Base-by-base conservation (phyloP, 2,797 vertebrate genomes). In the Fistularia commersonii region DNA sequence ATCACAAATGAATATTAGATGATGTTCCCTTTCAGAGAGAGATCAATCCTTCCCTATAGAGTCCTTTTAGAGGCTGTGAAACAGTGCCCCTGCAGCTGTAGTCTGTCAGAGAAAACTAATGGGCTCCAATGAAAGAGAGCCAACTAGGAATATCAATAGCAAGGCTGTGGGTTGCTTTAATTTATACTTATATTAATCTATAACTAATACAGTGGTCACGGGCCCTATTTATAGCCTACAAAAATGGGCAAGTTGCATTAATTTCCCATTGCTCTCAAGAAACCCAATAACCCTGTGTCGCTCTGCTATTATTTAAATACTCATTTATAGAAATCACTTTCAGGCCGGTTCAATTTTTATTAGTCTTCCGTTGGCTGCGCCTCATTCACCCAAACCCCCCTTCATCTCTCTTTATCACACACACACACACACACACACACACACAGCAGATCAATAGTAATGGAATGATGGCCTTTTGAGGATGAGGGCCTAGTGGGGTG, bases 391-490 rank as follows among this genome's bases (percentile, higher is more conserved):
- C 45, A 48, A 65, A 31, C 58, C 59, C 59, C 45, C 61, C 66
- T 46, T 44, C 47, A 54, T 54, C 61, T 44, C 47, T 49, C 54
- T 53, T 37, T 9, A 13, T 5, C 65, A 44, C 59, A 11, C 52
- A 51, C 48, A 64, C 49, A 64, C 48, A 64, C 41, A 61, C 35
- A 32, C 43, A 32, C 45, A 37, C 32, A 51, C 32, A 44, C 49
- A 57, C 45, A 55, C 3, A 69, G 44, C 71, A 76, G 90, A 95
- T 97, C 94, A 92, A 96, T 96, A 90, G 85, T 93, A 95, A 95
- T 87, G 91, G 90, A 94, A 95, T 95, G 94, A 94, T 88, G 83
- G 91, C 90, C 88, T 91, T 90, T 93, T 92, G 92, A 93, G 92
- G 93, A 95, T 90, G 92, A 91, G 90, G 84, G 85, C 86, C 90